Conservation (phyloP, 2,888 invertebrate species). For the Mythimna vitellina region DNA sequence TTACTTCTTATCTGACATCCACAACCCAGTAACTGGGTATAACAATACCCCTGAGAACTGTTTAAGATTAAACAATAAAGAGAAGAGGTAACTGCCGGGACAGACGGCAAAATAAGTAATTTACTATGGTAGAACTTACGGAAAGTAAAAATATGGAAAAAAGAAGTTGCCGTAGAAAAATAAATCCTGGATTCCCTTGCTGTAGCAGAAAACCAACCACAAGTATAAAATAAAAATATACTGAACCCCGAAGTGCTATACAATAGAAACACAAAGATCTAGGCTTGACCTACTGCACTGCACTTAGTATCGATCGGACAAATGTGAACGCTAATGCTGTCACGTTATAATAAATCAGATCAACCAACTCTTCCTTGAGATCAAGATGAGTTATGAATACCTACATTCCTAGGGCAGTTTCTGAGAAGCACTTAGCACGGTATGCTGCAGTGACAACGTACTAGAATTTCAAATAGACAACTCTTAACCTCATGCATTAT, state of each 20-base stretch:
- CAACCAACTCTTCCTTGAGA: slow-evolving; percentile 20
- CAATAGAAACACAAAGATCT: not conserved
- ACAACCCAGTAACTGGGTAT: too few relatives aligned
- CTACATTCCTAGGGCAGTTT: slow-evolving; percentile 3
- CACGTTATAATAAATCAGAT: slow-evolving; percentile 25
- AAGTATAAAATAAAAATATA: not conserved
- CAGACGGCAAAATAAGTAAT: too few relatives aligned
- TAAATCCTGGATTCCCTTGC: too few relatives aligned
- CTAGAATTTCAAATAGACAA: slow-evolving; percentile 2
- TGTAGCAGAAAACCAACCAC: too few relatives aligned
- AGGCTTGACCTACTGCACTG: not conserved
- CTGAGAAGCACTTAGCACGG: slow-evolving; percentile 23
- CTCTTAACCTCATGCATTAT: not conserved
- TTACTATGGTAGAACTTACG: too few relatives aligned
- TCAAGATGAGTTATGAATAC: slow-evolving; percentile 19
- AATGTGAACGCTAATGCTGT: slow-evolving; percentile 7
- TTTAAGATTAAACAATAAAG: too few relatives aligned
- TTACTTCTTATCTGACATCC: too few relatives aligned
- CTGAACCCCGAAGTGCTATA: not conserved
- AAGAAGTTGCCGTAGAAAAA: too few relatives aligned
- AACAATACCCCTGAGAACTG: too few relatives aligned
- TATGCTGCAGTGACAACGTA: not conserved
- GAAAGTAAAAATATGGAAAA: too few relatives aligned
- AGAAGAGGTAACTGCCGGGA: too few relatives aligned
- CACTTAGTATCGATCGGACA: slow-evolving; percentile 3